Percentiles rank a stretch among this genome's conserved stretches.
Conservation (phyloP, 2,113 vertebrate genomes). For the Galeopterus variegatus region DNA sequence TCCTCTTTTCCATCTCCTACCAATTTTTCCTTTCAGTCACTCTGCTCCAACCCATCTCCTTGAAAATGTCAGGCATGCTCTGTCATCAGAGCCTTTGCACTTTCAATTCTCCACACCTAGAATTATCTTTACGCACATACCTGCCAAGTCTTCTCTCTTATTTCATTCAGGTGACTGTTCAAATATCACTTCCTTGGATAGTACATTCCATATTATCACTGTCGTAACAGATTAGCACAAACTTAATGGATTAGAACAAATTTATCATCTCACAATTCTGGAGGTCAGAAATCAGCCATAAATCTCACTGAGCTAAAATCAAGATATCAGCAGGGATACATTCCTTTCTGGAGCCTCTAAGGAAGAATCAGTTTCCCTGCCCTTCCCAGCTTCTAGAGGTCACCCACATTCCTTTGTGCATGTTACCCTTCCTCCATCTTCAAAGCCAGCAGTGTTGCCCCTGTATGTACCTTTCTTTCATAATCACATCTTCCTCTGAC, state of each 20-base stretch:
- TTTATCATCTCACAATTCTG: not conserved
- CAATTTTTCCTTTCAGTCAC: not conserved
- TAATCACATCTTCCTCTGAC: not conserved
- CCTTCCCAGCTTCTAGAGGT: not conserved
- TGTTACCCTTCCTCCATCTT: not conserved
- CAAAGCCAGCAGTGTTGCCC: not conserved
- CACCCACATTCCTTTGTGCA: not conserved
- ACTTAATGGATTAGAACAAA: not conserved
- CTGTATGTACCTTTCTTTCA: not conserved
- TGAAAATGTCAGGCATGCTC: not conserved
- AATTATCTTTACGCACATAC: not conserved
- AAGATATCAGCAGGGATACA: not conserved
- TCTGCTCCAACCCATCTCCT: not conserved
- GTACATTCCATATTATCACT: not conserved
- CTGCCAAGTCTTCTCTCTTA: not conserved
- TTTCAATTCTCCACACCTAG: not conserved
- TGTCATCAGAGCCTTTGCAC: not conserved
- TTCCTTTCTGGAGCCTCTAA: not conserved
- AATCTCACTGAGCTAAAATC: not conserved
- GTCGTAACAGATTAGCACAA: constrained; percentile 8
- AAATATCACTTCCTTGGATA: not conserved
- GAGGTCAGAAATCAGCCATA: not conserved
- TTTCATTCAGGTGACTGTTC: not conserved
- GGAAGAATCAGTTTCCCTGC: not conserved
- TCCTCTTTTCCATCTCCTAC: not conserved